Evolutionary conservation across 2,113 vertebrate species (phyloP).

Genomic region (Chaetodon auriga): DNA sequence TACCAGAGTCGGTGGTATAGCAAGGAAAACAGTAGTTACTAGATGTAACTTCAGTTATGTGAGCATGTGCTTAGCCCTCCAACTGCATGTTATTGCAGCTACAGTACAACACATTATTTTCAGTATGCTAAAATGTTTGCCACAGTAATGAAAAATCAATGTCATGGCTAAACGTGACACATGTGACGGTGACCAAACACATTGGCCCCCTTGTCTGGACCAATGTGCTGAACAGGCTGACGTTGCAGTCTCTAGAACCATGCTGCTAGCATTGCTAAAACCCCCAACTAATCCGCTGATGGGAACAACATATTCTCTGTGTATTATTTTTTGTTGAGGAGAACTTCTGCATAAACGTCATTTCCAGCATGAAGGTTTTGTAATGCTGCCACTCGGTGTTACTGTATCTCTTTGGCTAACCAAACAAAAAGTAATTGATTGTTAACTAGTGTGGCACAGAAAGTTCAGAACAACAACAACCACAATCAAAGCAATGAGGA

Average conservation of each 20-base stretch:
- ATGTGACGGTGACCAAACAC: no score
- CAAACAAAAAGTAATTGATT: background rate
- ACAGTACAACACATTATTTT: no score
- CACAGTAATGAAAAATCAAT: no score
- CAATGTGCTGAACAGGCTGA: background rate
- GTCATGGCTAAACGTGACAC: no score
- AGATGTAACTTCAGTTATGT: no score
- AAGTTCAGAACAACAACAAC: background rate
- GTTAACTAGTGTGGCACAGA: background rate
- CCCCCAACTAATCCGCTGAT: background rate
- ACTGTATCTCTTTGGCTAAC: background rate
- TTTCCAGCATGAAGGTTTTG: background rate
- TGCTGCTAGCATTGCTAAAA: background rate
- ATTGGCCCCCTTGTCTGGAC: background rate
- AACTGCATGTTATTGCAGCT: no score
- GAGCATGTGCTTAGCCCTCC: no score
- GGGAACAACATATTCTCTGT: background rate
- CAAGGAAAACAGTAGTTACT: background rate
- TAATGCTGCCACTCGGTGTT: background rate
- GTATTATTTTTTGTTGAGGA: background rate
- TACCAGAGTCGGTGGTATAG: no score
- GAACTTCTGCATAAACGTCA: background rate
- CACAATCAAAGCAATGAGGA: background rate
- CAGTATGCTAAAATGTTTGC: no score
- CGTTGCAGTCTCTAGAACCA: background rate